phyloP scores from a whole-genome alignment of 92 coral and sea anemone genomes.

The Pocillopora meandrina region DNA sequence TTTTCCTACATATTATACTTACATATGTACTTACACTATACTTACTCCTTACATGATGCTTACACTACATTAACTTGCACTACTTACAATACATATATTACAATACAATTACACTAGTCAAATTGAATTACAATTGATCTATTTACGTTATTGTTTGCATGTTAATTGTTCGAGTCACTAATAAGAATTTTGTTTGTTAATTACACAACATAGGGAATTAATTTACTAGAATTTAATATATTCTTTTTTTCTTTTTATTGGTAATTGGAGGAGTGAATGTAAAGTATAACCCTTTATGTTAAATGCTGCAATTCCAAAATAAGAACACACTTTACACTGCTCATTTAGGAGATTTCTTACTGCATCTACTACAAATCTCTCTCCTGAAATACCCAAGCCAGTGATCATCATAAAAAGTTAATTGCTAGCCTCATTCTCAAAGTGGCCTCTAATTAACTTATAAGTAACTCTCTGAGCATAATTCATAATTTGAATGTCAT shows the following conservation, averaged over 20 bases:
- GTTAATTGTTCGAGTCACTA: too few relatives aligned
- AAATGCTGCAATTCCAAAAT: constrained; percentile 62
- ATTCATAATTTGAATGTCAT: constrained; percentile 26
- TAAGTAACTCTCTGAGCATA: constrained; percentile 53
- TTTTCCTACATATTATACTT: too few relatives aligned
- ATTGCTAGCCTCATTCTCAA: constrained; percentile 8
- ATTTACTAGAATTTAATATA: not conserved
- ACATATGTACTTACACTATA: too few relatives aligned
- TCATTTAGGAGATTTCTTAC: constrained; percentile 31
- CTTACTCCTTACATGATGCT: too few relatives aligned
- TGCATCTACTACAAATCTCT: constrained; percentile 63
- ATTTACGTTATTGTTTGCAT: too few relatives aligned
- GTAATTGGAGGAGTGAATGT: constrained; percentile 58
- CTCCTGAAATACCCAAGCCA: constrained; percentile 56
- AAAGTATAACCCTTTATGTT: constrained; percentile 52
- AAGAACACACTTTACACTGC: constrained; percentile 58
- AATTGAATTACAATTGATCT: too few relatives aligned
- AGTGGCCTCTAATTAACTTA: constrained; percentile 44
- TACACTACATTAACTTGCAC: too few relatives aligned
- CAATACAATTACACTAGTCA: too few relatives aligned
- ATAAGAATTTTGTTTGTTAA: too few relatives aligned
- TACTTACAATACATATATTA: too few relatives aligned
- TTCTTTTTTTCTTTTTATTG: constrained; percentile 46
- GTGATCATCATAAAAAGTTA: constrained; percentile 55
- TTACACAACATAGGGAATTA: too few relatives aligned